A percentile compares a stretch with the other conserved stretches of the same genome.
These are phyloP conservation scores for Acipenser ruthenus DNA, from an alignment of 2,797 vertebrate species.

Conservation along the genomic window DNA sequence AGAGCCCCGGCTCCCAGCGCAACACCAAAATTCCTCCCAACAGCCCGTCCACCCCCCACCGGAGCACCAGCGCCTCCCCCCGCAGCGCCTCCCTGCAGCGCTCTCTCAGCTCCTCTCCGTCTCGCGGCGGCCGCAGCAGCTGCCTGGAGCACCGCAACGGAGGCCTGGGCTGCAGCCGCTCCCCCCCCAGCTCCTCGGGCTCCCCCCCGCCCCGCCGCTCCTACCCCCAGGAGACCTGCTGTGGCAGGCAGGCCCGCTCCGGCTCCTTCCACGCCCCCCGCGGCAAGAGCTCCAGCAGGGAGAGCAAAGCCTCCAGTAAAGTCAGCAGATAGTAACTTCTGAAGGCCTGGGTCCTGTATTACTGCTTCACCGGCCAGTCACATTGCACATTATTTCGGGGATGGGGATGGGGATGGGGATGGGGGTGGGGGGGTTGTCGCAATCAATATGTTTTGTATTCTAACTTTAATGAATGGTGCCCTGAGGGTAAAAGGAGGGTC, in stretches of 20 bases:
- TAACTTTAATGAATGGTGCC: no score
- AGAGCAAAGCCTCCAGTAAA: slow-evolving; percentile 70
- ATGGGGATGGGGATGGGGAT: slow-evolving; percentile 7
- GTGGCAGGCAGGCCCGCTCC: slow-evolving; percentile 54
- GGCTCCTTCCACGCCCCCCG: slow-evolving; percentile 52
- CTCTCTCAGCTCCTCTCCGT: slow-evolving; percentile 87
- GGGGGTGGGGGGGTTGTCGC: no score
- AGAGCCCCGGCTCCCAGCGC: slow-evolving; percentile 68
- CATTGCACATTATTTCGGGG: slow-evolving; percentile 7
- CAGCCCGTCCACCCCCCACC: slow-evolving; percentile 76
- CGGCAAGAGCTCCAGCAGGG: slow-evolving; percentile 54
- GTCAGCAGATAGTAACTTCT: slow-evolving; percentile 76
- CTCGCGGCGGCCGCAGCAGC: slow-evolving; percentile 69
- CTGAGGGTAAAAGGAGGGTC: no score
- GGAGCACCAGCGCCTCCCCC: slow-evolving; percentile 79
- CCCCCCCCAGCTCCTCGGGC: slow-evolving; percentile 82
- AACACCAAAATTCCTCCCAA: slow-evolving; percentile 77
- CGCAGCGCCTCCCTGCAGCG: slow-evolving; percentile 88
- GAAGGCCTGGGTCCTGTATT: not conserved
- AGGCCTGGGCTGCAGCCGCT: slow-evolving; percentile 70
- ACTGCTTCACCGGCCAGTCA: not conserved
- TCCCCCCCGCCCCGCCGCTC: slow-evolving; percentile 81
- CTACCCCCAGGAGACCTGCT: slow-evolving; percentile 42
- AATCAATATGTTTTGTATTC: no score
- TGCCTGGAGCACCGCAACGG: slow-evolving; percentile 55